Conservation (phyloP, 2,113 vertebrate species). For the Menura novaehollandiae region DNA sequence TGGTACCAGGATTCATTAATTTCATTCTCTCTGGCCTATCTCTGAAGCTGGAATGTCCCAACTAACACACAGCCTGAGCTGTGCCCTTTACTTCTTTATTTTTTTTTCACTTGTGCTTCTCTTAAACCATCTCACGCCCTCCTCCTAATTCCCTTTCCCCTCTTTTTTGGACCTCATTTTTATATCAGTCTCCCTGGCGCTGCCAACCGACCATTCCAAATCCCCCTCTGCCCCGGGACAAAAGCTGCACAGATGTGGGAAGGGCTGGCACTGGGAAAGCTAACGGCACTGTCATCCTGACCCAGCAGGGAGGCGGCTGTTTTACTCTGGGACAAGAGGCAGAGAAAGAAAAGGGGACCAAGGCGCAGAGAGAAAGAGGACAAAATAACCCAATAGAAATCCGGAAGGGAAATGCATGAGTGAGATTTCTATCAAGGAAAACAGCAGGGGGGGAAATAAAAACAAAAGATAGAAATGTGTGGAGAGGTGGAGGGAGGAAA, state of each 20-base stretch:
- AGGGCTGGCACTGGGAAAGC: conserved; percentile 71
- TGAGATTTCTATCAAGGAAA: conserved; percentile 76
- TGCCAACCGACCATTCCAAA: conserved; percentile 78
- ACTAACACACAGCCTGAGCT: background rate
- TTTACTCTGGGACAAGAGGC: conserved; percentile 66
- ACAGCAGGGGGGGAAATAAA: conserved; percentile 59
- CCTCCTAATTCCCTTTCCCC: conserved; percentile 38
- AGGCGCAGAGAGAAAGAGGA: conserved; percentile 51
- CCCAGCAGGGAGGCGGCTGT: conserved; percentile 68
- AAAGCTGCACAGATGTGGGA: conserved; percentile 77
- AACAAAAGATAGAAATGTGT: conserved; percentile 56
- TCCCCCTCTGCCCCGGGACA: conserved; percentile 69
- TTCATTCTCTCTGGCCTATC: background rate
- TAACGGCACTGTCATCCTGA: conserved; percentile 66
- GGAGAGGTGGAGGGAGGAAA: conserved; percentile 46
- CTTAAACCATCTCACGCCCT: conserved; percentile 52
- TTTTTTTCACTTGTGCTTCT: conserved; percentile 16
- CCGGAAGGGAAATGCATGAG: conserved; percentile 75
- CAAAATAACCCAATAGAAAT: conserved; percentile 75
- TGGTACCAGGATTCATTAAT: background rate
- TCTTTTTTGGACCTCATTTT: conserved; percentile 60
- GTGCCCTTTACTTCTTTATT: conserved; percentile 29
- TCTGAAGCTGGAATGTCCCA: background rate
- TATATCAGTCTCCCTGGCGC: conserved; percentile 73
- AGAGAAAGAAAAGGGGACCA: conserved; percentile 64